Base-by-base conservation (phyloP, 2,888 invertebrate genomes). In the Aspidiotus rigidus region DNA sequence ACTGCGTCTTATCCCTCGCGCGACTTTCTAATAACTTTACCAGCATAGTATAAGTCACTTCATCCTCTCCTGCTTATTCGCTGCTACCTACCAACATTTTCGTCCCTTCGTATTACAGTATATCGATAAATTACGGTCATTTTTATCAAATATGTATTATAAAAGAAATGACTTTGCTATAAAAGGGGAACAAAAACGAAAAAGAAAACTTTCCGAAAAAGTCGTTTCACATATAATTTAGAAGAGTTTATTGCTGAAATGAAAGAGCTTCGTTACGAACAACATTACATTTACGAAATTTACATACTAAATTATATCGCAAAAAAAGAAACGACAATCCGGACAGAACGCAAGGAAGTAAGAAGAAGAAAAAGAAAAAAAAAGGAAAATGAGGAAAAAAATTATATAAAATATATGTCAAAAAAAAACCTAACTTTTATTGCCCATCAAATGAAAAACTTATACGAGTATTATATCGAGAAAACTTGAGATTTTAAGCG, bases 381-480 rank as follows among this genome's bases (percentile, higher is more conserved):
- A 56, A 57, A 41, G 16, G 17, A 13, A 13, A 55, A 55, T 13
- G 9, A 15, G 13, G 15, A 55, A 55, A n/a, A 57, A 64, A 64
- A 56, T 57, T 28, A 28, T 28, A 28, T 28, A 28, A 28, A 28
- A 28, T 28, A 28, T 28, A 28, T 28, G 28, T 28, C 28, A 28
- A 28, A 28, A 28, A 28, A 28, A 28, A 28, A 28, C 28, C 28
- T 28, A 64, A 67, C 67, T 67, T 67, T 67, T 67, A 67, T 67
- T 67, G 67, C 67, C 67, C 67, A 67, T 67, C 67, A 67, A 67
- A 67, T 67, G 67, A 60, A 67, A 67, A 67, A 67, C 67, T 67
- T 67, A 67, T 67, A 67, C 60, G 28, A 28, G 67, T 60, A 28
- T 67, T 67, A 67, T 67, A 59, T 67, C 39, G 60, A 67, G 60